These are phyloP conservation scores for Xiphophorus hellerii DNA, from an alignment of 2,113 vertebrate species.

Conservation along the genomic window DNA sequence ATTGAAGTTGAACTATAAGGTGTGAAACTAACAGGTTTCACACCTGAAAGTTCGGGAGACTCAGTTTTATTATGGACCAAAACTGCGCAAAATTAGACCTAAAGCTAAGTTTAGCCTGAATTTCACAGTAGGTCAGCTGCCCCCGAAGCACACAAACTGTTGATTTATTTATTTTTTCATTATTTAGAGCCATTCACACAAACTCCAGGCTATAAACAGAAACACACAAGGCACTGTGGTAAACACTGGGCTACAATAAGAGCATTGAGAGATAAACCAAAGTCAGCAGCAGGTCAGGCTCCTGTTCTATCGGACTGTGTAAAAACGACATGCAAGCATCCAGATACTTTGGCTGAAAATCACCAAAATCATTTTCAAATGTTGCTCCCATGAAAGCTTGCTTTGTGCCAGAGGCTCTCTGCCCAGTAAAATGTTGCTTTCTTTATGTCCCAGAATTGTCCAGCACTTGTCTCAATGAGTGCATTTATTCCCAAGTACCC, in stretches of 20 bases:
- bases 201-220: constrained; percentile 28
- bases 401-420: constrained; percentile 67
- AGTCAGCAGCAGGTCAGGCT: constrained; percentile 38
- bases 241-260: constrained; percentile 50
- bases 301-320: constrained; percentile 54
- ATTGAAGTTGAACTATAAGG: no score
- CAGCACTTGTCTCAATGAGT: constrained; percentile 69
- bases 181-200: neutral
- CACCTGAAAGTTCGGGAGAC: no score
- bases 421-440: constrained; percentile 77
- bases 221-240: constrained; percentile 34
- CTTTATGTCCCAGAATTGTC: constrained; percentile 79
- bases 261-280: constrained; percentile 53
- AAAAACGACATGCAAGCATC: constrained; percentile 51
- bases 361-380: constrained; percentile 57
- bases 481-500: constrained; percentile 76
- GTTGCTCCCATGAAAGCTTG: constrained; percentile 65
- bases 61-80: no score
- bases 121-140: constrained; percentile 1
- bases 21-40: no score
- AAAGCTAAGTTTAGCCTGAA: constrained; percentile 4
- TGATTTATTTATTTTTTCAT: neutral
- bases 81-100: no score
- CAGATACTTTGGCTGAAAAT: constrained; percentile 45
- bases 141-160: constrained; percentile 5